phyloP scores from a whole-genome alignment of 2,113 vertebrate genomes.

The Panurus biarmicus region DNA sequence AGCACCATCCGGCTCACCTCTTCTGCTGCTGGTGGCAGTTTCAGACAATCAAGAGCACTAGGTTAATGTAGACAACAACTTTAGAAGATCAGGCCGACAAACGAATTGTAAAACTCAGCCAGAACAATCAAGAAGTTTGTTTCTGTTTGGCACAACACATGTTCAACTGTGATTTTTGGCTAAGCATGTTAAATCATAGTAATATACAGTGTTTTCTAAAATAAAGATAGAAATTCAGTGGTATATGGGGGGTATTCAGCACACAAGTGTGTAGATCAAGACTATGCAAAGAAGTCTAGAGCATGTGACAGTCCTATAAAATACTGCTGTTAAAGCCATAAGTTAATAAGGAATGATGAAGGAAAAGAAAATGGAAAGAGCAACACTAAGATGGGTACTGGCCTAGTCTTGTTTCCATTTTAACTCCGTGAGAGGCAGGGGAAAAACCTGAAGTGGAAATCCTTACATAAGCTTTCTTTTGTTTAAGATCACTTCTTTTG shows the following conservation, averaged over 20 bases:
- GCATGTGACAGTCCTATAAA: background rate
- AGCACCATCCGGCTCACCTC: background rate
- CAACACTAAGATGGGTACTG: background rate
- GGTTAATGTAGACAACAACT: background rate
- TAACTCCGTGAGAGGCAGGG: fast-evolving
- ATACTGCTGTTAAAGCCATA: background rate
- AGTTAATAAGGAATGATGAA: background rate
- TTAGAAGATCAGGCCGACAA: background rate
- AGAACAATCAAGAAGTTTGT: background rate
- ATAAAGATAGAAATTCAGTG: background rate
- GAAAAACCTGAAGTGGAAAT: background rate
- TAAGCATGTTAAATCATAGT: background rate
- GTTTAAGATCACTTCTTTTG: background rate
- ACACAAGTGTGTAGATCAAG: background rate
- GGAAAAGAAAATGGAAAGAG: background rate
- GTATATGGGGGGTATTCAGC: background rate
- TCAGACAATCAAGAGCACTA: background rate
- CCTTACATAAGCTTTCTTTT: background rate
- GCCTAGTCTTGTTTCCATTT: background rate
- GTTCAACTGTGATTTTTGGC: background rate
- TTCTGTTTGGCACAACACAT: background rate
- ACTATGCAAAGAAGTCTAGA: background rate
- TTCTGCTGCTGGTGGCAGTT: background rate
- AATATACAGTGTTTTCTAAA: background rate
- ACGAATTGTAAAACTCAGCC: background rate